Percentiles rank a stretch among this genome's conserved stretches.
Evolutionary conservation across 2,797 vertebrate species (phyloP).

Genomic region (Ctenopoma multispine): DNA sequence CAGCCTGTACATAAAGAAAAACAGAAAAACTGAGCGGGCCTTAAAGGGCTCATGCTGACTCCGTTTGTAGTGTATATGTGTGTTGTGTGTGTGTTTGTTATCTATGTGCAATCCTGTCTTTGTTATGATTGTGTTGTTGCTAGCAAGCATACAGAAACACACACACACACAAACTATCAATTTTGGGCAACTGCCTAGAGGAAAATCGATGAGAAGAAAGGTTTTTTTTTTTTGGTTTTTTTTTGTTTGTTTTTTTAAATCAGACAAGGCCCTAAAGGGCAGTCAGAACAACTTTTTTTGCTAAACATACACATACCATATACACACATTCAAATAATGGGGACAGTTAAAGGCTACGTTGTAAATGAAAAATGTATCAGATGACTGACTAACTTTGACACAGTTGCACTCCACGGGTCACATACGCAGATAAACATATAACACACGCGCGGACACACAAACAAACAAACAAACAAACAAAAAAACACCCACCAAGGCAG

Average conservation of each 20-base stretch:
- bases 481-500: slow-evolving; percentile 24
- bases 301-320: not conserved
- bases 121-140: slow-evolving; percentile 1
- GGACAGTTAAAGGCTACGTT: not conserved
- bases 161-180: slow-evolving; percentile 31
- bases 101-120: slow-evolving; percentile 24
- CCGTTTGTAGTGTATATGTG: not conserved
- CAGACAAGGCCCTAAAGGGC: too few relatives aligned
- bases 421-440: too few relatives aligned
- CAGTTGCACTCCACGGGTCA: not conserved
- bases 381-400: too few relatives aligned
- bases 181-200: slow-evolving; percentile 34
- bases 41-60: slow-evolving; percentile 15
- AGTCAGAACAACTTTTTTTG: slow-evolving; percentile 19
- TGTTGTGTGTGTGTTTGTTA: slow-evolving; percentile 21
- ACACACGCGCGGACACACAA: too few relatives aligned
- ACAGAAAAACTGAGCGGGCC: not conserved
- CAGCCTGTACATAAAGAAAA: slow-evolving; percentile 3
- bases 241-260: too few relatives aligned
- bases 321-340: not conserved
- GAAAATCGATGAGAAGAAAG: slow-evolving; percentile 37
- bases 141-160: not conserved
- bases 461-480: too few relatives aligned
- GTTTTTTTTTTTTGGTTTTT: too few relatives aligned
- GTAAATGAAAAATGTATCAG: not conserved